These are phyloP conservation scores for Lacanobia oleracea DNA, from an alignment of 2,888 invertebrate species.

Conservation along the genomic window DNA sequence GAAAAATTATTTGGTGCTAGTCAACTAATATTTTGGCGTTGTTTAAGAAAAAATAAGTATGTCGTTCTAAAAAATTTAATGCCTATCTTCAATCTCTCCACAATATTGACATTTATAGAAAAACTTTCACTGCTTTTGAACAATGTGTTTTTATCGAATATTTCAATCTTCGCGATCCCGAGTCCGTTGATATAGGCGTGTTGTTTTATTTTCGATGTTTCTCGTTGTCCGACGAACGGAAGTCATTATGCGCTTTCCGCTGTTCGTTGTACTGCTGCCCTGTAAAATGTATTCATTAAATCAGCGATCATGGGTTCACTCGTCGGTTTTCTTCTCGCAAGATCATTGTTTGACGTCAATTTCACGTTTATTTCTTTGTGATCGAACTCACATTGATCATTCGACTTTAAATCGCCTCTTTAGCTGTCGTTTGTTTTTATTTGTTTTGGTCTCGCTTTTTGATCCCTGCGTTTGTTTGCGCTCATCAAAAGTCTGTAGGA, in stretches of 20 bases:
- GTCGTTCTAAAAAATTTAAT: neutral
- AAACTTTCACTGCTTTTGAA: constrained; percentile 33
- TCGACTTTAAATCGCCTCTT: constrained; percentile 65
- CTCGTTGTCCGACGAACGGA: constrained; percentile 84
- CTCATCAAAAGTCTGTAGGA: constrained; percentile 67
- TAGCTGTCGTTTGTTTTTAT: constrained; percentile 55
- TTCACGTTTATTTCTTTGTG: constrained; percentile 66
- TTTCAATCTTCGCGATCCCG: constrained; percentile 63
- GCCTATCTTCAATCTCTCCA: neutral
- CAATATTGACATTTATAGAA: constrained; percentile 3
- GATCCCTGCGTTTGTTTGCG: constrained; percentile 60
- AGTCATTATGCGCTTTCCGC: constrained; percentile 90
- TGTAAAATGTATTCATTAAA: constrained; percentile 89
- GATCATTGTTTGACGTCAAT: constrained; percentile 72
- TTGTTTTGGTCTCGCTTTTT: constrained; percentile 65
- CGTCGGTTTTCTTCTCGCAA: constrained; percentile 71
- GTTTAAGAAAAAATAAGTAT: neutral
- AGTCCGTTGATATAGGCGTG: constrained; percentile 66
- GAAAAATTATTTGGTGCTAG: constrained; percentile 10
- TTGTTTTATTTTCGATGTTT: constrained; percentile 85
- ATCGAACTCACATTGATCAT: constrained; percentile 54
- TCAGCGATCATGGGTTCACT: constrained; percentile 80
- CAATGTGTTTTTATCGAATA: constrained; percentile 57
- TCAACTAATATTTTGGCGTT: constrained; percentile 2
- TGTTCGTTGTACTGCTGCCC: constrained; percentile 81